phyloP scores from a whole-genome alignment of 1,140 invertebrate species.

The Atta colombica region DNA sequence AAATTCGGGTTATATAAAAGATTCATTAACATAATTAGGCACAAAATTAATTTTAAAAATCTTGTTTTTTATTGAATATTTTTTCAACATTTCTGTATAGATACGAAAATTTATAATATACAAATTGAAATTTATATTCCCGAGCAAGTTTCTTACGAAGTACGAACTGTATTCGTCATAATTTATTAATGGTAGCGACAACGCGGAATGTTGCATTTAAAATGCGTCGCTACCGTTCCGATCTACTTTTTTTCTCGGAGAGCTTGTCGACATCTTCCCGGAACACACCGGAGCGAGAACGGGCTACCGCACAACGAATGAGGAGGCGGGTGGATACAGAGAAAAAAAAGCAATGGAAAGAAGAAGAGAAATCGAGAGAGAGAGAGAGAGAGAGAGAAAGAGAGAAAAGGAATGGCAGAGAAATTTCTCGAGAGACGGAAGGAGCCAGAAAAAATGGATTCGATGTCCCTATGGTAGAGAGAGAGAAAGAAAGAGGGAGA shows the following conservation, averaged over 20 bases:
- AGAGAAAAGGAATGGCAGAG: slow-evolving; percentile 61
- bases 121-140: background rate
- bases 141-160: background rate
- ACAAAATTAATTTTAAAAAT: background rate
- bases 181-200: slow-evolving; percentile 62
- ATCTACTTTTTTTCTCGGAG: slow-evolving; percentile 32
- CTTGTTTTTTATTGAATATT: background rate
- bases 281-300: slow-evolving; percentile 35
- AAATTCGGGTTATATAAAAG: background rate
- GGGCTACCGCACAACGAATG: slow-evolving; percentile 18
- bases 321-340: background rate
- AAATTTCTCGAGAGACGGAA: slow-evolving; percentile 82
- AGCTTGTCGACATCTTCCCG: slow-evolving; percentile 49
- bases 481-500: slow-evolving; percentile 20
- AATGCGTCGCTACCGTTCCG: slow-evolving; percentile 39
- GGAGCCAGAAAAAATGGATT: slow-evolving; percentile 82
- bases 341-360: slow-evolving; percentile 46
- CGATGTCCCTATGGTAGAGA: slow-evolving; percentile 69
- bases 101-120: background rate
- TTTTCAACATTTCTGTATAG: background rate
- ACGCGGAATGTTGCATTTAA: slow-evolving; percentile 27
- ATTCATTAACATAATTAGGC: background rate
- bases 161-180: slow-evolving; percentile 39
- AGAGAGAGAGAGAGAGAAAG: background rate
- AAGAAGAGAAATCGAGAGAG: background rate